Evolutionary conservation across 92 coral and sea anemone genomes (phyloP).

Genomic region (Epizoanthus scotinus): DNA sequence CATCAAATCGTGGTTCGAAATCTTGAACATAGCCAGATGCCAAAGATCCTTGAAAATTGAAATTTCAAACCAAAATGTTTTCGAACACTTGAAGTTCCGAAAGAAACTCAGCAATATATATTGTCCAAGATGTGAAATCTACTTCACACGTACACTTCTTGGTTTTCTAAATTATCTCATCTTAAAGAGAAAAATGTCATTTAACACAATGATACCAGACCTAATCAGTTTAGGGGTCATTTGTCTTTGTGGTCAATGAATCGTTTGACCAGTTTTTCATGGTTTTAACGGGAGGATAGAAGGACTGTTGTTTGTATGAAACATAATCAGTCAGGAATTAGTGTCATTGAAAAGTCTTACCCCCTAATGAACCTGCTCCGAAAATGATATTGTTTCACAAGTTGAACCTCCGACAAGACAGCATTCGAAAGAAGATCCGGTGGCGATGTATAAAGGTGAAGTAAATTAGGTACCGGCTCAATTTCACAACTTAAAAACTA

Average conservation of each 20-base stretch:
- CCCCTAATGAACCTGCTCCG: too few relatives aligned
- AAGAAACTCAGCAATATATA: not conserved
- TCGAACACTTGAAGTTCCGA: not conserved
- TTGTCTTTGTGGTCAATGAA: slow-evolving; percentile 18
- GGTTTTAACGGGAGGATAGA: not conserved
- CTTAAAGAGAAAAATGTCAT: slow-evolving; percentile 14
- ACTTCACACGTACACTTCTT: not conserved
- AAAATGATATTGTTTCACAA: too few relatives aligned
- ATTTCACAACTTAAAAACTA: too few relatives aligned
- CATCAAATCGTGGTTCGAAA: not conserved
- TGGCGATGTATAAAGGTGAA: too few relatives aligned
- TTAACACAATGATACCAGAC: slow-evolving; percentile 22
- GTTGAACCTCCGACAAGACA: too few relatives aligned
- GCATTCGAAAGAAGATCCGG: too few relatives aligned
- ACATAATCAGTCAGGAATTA: not conserved
- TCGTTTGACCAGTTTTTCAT: slow-evolving; percentile 9
- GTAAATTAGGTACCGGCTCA: too few relatives aligned
- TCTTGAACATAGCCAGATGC: slow-evolving; percentile 1
- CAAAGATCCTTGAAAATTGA: not conserved
- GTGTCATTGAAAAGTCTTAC: too few relatives aligned
- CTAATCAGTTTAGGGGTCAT: slow-evolving; percentile 27
- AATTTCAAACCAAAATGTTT: not conserved
- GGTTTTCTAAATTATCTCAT: slow-evolving; percentile 24
- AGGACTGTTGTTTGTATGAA: not conserved
- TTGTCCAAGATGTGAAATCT: not conserved